Evolutionary conservation across 2,113 vertebrate species (phyloP).

Genomic region (Entelurus aequoreus): DNA sequence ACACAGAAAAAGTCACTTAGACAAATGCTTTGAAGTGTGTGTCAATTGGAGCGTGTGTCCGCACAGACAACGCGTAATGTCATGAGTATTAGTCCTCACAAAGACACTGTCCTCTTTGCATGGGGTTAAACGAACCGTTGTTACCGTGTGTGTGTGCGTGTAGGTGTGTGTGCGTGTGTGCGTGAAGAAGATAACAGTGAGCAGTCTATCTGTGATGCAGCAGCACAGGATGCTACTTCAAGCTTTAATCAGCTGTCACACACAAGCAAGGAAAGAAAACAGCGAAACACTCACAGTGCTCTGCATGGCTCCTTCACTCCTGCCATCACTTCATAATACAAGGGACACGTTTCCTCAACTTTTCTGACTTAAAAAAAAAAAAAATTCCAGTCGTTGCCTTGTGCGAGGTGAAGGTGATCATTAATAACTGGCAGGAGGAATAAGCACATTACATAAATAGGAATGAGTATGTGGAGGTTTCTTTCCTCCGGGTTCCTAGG

Average conservation of each 20-base stretch:
- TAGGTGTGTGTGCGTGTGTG: slow-evolving; percentile 10
- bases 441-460: too few relatives aligned
- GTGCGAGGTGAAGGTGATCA: too few relatives aligned
- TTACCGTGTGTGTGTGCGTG: slow-evolving; percentile 1
- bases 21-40: slow-evolving; percentile 2
- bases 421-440: too few relatives aligned
- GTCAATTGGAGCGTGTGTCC: slow-evolving; percentile 4
- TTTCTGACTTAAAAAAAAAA: too few relatives aligned
- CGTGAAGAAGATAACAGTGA: slow-evolving; percentile 42
- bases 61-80: slow-evolving; percentile 19
- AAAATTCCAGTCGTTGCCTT: too few relatives aligned
- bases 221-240: slow-evolving; percentile 22
- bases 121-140: slow-evolving; percentile 30
- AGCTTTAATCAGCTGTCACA: slow-evolving; percentile 53
- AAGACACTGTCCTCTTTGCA: slow-evolving; percentile 38
- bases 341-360: too few relatives aligned
- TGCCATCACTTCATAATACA: too few relatives aligned
- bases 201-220: slow-evolving; percentile 30
- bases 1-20: slow-evolving; percentile 19
- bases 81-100: slow-evolving; percentile 36
- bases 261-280: slow-evolving; percentile 14
- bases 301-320: too few relatives aligned
- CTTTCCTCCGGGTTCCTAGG: too few relatives aligned
- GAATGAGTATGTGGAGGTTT: too few relatives aligned
- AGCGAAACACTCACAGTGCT: neutral